Evolutionary conservation across 2,797 vertebrate genomes (phyloP).

Genomic region (Sebastes trivittatus): DNA sequence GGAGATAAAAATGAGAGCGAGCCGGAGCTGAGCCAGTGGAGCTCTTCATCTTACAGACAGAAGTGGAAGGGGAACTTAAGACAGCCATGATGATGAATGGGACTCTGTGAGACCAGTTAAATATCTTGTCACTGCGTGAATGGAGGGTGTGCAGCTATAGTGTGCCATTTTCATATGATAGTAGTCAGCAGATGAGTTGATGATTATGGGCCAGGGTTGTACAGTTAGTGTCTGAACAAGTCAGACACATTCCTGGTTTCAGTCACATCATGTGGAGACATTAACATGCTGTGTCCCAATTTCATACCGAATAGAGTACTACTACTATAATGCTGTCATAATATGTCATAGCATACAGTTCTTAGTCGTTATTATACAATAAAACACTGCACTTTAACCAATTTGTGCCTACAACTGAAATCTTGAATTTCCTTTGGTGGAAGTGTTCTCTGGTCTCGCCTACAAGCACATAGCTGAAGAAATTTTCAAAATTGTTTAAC

Average conservation of each 20-base stretch:
- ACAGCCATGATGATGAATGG: slow-evolving; percentile 61
- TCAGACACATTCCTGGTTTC: background rate
- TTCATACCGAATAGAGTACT: background rate
- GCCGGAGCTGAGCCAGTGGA: slow-evolving; percentile 24
- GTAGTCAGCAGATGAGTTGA: slow-evolving; percentile 36
- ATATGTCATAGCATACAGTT: background rate
- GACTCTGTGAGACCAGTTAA: slow-evolving; percentile 49
- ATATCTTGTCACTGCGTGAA: slow-evolving; percentile 50
- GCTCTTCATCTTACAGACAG: slow-evolving; percentile 58
- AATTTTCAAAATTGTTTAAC: too few species aligned
- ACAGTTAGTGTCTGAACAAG: background rate
- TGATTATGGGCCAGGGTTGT: slow-evolving; percentile 20
- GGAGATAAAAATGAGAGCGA: slow-evolving; percentile 35
- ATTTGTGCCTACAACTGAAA: background rate
- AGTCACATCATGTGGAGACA: background rate
- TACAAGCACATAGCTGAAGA: too few species aligned
- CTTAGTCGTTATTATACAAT: background rate
- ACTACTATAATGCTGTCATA: background rate
- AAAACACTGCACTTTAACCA: background rate
- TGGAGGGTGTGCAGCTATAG: slow-evolving; percentile 10
- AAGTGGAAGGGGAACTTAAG: slow-evolving; percentile 46
- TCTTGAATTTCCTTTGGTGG: too few species aligned
- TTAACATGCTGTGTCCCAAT: background rate
- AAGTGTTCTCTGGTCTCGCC: too few species aligned
- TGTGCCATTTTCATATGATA: slow-evolving; percentile 30